Conservation (phyloP, 2,113 vertebrate genomes). For the Regulus satrapa region DNA sequence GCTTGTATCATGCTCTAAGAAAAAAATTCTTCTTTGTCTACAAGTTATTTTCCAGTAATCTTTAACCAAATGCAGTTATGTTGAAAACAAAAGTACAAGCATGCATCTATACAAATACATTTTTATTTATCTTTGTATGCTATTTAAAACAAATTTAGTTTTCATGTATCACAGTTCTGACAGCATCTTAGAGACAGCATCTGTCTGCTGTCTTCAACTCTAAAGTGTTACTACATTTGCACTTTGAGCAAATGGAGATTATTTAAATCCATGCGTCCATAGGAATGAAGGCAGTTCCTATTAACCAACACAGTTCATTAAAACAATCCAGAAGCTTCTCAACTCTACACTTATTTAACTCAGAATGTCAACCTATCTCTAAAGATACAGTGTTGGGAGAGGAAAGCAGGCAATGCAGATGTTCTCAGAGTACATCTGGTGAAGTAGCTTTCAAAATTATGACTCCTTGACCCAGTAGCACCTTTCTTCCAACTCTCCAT, state of each 20-base stretch:
- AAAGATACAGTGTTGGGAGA: background rate
- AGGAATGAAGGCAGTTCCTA: background rate
- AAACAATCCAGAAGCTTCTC: background rate
- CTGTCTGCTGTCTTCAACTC: background rate
- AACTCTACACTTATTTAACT: background rate
- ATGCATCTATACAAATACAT: background rate
- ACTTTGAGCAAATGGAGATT: background rate
- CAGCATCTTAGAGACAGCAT: too few relatives aligned
- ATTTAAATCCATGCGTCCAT: background rate
- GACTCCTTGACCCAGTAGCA: background rate
- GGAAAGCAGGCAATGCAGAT: background rate
- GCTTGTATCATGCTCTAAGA: background rate
- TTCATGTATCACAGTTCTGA: background rate
- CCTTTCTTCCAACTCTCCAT: background rate
- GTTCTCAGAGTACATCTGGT: background rate
- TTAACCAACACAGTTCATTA: background rate
- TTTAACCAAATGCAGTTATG: slow-evolving; percentile 15
- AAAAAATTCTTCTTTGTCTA: background rate
- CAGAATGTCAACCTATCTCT: background rate
- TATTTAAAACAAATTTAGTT: background rate
- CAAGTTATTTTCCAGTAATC: background rate
- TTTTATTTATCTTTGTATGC: background rate
- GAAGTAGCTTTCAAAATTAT: background rate
- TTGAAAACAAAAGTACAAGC: background rate
- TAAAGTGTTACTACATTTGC: background rate